phyloP scores from a whole-genome alignment of 2,113 vertebrate species.

The Caranx ignobilis region DNA sequence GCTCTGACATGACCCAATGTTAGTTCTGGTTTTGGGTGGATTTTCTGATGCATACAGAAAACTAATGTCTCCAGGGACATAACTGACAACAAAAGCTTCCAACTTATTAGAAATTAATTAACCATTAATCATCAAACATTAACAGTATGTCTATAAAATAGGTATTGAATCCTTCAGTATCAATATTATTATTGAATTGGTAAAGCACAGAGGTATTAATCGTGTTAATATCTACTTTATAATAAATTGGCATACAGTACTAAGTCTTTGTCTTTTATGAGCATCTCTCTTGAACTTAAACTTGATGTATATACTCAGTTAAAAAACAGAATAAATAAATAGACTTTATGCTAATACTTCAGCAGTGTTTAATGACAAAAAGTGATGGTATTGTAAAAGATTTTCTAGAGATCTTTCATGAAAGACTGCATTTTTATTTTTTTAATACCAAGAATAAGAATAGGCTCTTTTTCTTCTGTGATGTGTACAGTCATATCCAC shows the following conservation, averaged over 20 bases:
- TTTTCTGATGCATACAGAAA: neutral
- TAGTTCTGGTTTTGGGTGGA: neutral
- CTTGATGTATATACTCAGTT: too few species aligned
- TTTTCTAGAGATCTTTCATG: slow-evolving; percentile 8
- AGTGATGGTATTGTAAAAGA: slow-evolving; percentile 19
- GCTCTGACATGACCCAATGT: neutral
- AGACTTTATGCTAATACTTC: neutral
- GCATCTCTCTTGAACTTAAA: neutral
- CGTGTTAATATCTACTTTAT: neutral
- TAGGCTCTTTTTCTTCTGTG: slow-evolving; percentile 43
- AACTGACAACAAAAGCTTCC: neutral
- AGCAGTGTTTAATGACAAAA: slow-evolving; percentile 55
- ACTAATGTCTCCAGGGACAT: neutral
- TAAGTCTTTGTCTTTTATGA: neutral
- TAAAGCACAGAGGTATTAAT: neutral
- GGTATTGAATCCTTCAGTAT: neutral
- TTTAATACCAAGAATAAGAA: slow-evolving; percentile 64
- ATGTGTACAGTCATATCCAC: slow-evolving; percentile 46
- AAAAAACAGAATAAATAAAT: slow-evolving; percentile 10
- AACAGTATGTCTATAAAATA: too few species aligned
- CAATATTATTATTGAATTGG: neutral
- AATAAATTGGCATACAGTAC: neutral
- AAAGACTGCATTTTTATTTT: slow-evolving; percentile 45
- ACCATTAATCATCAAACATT: too few species aligned
- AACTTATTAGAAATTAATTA: too few species aligned